Evolutionary conservation across 2,113 vertebrate species (phyloP).

Genomic region (Upupa epops): DNA sequence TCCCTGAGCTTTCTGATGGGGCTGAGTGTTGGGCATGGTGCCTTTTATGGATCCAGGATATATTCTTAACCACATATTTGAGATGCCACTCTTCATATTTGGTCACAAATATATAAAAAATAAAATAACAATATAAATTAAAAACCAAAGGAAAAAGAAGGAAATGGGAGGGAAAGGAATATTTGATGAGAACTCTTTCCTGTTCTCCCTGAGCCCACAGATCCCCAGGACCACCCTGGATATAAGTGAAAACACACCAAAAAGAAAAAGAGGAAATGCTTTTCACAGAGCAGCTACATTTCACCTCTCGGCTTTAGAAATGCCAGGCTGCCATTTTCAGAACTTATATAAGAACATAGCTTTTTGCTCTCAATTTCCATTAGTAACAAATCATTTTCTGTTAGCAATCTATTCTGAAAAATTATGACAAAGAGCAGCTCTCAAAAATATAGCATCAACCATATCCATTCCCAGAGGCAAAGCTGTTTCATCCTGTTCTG

Average conservation of each 20-base stretch:
- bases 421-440: not conserved
- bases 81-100: not conserved
- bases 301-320: slow-evolving; percentile 2
- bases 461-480: slow-evolving; percentile 7
- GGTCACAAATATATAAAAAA: not conserved
- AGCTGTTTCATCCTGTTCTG: slow-evolving; percentile 1
- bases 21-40: accelerated
- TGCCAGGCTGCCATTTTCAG: slow-evolving; percentile 36
- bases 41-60: not conserved
- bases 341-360: not conserved
- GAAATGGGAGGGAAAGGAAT: not conserved
- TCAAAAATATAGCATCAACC: not conserved
- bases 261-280: slow-evolving; percentile 36
- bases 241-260: slow-evolving; percentile 46
- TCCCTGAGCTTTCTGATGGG: accelerated
- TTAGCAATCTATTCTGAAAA: not conserved
- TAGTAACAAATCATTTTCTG: not conserved
- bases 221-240: slow-evolving; percentile 49
- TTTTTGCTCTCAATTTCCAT: not conserved
- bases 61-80: not conserved
- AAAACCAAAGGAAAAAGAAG: not conserved
- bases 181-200: slow-evolving; percentile 14
- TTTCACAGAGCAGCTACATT: slow-evolving; percentile 22
- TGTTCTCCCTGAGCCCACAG: slow-evolving; percentile 10
- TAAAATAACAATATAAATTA: not conserved